These are phyloP conservation scores for Hippocampus comes DNA, from an alignment of 2,113 vertebrate species.

Conservation along the genomic window DNA sequence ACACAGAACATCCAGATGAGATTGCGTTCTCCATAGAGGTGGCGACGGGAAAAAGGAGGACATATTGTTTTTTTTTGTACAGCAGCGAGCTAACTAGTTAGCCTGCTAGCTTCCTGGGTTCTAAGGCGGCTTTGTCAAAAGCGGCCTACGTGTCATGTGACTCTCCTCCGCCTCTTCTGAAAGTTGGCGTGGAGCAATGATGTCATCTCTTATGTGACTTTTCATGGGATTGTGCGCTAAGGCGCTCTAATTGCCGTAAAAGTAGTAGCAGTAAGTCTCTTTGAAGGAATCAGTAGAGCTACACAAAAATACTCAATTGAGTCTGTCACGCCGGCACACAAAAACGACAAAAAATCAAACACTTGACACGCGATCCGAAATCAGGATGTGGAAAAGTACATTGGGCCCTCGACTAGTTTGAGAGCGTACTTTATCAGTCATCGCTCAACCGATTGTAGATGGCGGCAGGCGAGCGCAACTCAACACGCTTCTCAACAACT, in stretches of 20 bases:
- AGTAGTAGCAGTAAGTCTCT: neutral
- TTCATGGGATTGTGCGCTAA: neutral
- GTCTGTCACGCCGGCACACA: neutral
- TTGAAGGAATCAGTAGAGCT: neutral
- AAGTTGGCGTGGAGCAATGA: constrained; percentile 30
- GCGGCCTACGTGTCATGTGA: constrained; percentile 29
- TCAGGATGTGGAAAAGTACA: neutral
- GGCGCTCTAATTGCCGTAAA: constrained; percentile 8
- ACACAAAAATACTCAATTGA: neutral
- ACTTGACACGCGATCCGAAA: neutral
- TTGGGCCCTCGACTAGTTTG: neutral
- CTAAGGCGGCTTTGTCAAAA: neutral
- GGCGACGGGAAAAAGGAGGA: constrained; percentile 5
- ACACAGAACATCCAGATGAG: constrained; percentile 61
- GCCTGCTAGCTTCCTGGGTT: neutral
- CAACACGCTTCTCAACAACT: no score
- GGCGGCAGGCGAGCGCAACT: no score
- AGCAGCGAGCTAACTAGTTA: constrained; percentile 16
- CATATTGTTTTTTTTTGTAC: neutral
- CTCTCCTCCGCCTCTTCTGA: constrained; percentile 29
- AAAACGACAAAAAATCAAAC: neutral
- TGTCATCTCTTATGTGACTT: constrained; percentile 1
- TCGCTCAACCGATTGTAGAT: no score
- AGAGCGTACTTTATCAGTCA: no score
- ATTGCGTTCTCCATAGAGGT: constrained; percentile 54